Percentiles rank a stretch among this genome's conserved stretches.
Conservation (phyloP, 2,797 vertebrate genomes). For the Vultur gryphus region DNA sequence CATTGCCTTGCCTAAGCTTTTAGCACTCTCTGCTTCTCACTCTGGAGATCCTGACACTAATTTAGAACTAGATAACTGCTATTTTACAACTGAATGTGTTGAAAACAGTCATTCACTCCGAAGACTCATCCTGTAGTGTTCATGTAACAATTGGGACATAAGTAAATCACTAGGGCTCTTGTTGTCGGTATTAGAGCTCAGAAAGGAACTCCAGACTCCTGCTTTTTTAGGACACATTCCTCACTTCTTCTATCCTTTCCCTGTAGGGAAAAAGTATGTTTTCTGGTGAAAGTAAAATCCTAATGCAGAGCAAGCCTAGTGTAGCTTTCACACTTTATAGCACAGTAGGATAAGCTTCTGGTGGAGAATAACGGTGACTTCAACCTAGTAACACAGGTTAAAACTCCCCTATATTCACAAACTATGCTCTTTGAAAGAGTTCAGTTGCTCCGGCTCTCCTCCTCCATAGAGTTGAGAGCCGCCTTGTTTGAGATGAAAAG, state of each 20-base stretch:
- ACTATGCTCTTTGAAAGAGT: background rate
- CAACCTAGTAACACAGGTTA: background rate
- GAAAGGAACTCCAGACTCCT: background rate
- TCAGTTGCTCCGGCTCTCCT: background rate
- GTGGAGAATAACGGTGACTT: background rate
- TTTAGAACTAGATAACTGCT: background rate
- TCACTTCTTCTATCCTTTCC: background rate
- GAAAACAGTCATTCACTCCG: background rate
- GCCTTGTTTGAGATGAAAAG: background rate
- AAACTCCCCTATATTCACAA: background rate
- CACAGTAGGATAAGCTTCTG: background rate
- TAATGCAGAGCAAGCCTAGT: background rate
- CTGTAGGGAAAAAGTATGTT: background rate
- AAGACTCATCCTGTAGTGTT: background rate
- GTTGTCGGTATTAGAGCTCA: background rate
- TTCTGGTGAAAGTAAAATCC: background rate
- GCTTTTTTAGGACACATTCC: background rate
- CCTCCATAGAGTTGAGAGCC: background rate
- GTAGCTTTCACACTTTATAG: background rate
- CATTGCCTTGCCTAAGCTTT: background rate
- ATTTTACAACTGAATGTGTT: background rate
- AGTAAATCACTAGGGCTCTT: background rate
- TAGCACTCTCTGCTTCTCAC: background rate
- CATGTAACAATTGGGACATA: background rate
- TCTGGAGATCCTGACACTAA: background rate